phyloP scores from a whole-genome alignment of 1,140 invertebrate genomes.

The Venustaconcha ellipsiformis region DNA sequence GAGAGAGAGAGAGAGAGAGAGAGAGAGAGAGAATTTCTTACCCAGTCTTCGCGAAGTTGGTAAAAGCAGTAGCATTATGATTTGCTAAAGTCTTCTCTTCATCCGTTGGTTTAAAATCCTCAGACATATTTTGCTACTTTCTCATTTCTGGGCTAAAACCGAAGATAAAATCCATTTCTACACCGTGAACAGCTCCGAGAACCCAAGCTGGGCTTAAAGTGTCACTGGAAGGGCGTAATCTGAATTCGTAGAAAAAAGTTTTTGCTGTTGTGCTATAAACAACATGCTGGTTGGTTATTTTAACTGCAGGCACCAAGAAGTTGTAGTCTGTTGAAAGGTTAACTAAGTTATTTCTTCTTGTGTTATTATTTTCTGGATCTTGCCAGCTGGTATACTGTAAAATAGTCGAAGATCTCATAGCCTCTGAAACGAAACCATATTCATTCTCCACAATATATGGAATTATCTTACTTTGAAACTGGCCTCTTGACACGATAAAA shows the following conservation, averaged over 20 bases:
- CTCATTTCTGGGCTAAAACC: conserved; percentile 16
- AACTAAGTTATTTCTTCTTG: conserved; percentile 13
- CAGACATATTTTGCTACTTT: neutral
- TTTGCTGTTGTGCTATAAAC: conserved; percentile 8
- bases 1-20: too few species aligned
- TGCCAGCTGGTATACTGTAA: conserved; percentile 31
- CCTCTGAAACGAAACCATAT: conserved; percentile 7
- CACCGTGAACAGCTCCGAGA: conserved; percentile 5
- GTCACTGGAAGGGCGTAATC: neutral
- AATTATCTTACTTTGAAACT: conserved; percentile 13
- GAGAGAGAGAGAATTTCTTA: conserved; percentile 2
- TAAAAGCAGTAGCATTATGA: conserved; percentile 10
- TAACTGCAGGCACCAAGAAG: conserved; percentile 17
- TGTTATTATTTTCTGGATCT: conserved; percentile 12
- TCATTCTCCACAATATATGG: conserved; percentile 12
- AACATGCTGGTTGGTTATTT: conserved; percentile 14
- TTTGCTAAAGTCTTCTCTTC: conserved; percentile 5
- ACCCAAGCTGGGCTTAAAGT: neutral
- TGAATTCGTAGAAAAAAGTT: conserved; percentile 22
- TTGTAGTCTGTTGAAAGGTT: conserved; percentile 20
- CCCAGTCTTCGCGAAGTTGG: conserved; percentile 26
- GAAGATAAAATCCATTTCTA: conserved; percentile 11
- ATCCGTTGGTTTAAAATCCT: neutral
- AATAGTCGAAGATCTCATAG: conserved; percentile 6
- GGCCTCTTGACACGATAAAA: neutral